A percentile compares a stretch with the other conserved stretches of the same genome.
Conservation (phyloP, 1,140 invertebrate species). For the Odontomachus brunneus region DNA sequence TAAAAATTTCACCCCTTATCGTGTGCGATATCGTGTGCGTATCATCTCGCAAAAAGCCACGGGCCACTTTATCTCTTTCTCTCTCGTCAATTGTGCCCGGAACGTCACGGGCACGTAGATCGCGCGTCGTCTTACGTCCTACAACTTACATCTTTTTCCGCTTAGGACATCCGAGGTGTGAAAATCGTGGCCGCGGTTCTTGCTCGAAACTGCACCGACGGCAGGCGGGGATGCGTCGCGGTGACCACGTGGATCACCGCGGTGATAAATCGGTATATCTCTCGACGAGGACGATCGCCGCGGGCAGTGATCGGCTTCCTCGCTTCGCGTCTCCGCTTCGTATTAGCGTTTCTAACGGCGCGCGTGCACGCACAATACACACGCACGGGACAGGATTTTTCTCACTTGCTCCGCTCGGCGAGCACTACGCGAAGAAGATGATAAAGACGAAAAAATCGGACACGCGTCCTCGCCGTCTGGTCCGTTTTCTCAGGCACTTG, state of each 20-base stretch:
- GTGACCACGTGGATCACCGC: constrained; percentile 41
- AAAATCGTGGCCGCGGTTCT: constrained; percentile 64
- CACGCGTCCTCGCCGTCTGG: constrained; percentile 60
- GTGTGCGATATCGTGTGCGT: no score
- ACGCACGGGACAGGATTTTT: neutral
- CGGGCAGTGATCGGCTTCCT: neutral
- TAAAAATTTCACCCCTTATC: no score
- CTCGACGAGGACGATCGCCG: constrained; percentile 46
- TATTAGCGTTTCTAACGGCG: neutral
- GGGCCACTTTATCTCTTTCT: no score
- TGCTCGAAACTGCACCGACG: constrained; percentile 33
- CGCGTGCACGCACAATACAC: constrained; percentile 25
- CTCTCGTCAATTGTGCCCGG: neutral
- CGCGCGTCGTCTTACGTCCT: neutral
- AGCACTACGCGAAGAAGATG: constrained; percentile 3
- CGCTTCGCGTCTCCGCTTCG: neutral
- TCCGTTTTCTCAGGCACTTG: constrained; percentile 69
- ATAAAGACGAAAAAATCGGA: neutral
- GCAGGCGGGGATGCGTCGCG: constrained; percentile 10
- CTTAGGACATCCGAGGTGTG: constrained; percentile 77
- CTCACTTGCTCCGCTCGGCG: neutral
- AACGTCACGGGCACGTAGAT: neutral
- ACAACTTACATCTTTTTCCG: constrained; percentile 82
- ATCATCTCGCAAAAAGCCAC: no score
- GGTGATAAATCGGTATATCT: neutral